Conservation (phyloP, 2,888 invertebrate species). For the Parnassius glacialis region DNA sequence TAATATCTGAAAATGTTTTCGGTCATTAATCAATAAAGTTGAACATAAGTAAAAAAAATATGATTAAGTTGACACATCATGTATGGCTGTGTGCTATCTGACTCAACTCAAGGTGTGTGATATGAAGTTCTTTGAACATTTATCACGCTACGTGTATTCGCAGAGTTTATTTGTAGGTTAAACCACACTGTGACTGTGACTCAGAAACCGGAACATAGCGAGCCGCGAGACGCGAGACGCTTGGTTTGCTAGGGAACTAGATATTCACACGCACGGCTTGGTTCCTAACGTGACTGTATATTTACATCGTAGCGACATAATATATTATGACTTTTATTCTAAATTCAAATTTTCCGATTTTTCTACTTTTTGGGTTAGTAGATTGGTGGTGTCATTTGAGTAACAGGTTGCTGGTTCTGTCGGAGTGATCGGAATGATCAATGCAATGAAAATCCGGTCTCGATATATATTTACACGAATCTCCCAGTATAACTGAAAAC, state of each 20-base stretch:
- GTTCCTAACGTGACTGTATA: constrained; percentile 30
- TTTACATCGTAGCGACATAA: constrained; percentile 33
- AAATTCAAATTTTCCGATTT: neutral
- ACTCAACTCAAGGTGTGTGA: too few species aligned
- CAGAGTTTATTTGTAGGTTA: constrained; percentile 29
- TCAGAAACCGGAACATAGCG: constrained; percentile 50
- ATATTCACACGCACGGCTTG: constrained; percentile 53
- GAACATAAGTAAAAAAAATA: too few species aligned
- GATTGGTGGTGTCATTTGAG: neutral
- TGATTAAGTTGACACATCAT: too few species aligned
- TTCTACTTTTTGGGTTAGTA: neutral
- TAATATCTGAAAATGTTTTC: too few species aligned
- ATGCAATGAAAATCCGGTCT: too few species aligned
- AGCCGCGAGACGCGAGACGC: constrained; percentile 35
- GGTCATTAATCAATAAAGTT: too few species aligned
- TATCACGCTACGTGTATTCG: constrained; percentile 28
- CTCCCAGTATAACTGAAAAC: too few species aligned
- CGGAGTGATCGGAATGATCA: too few species aligned
- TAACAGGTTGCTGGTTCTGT: too few species aligned
- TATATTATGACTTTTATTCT: neutral
- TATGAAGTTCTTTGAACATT: neutral
- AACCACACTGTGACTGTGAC: constrained; percentile 21
- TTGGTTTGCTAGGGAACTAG: constrained; percentile 41
- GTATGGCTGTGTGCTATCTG: too few species aligned
- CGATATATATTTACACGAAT: too few species aligned